Percentiles rank a stretch among this genome's conserved stretches.
These are phyloP conservation scores for Temnothorax unifasciatus DNA, from an alignment of 2,888 invertebrate species.

Conservation along the genomic window DNA sequence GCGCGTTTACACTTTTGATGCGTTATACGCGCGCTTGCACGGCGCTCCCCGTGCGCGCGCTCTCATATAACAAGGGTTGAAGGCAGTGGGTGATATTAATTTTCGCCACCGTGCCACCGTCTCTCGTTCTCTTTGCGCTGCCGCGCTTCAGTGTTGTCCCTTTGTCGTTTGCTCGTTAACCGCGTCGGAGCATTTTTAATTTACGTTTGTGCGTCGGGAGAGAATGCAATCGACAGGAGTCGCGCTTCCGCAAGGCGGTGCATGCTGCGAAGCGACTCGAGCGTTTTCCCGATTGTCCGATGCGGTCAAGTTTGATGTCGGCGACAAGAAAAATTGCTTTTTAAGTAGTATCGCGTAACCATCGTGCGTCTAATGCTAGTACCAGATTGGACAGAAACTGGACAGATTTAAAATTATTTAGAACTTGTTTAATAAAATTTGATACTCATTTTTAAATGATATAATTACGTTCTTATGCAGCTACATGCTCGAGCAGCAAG, in stretches of 20 bases:
- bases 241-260: constrained; percentile 61
- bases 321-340: constrained; percentile 32
- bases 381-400: neutral
- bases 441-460: neutral
- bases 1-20: constrained; percentile 73
- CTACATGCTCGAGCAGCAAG: neutral
- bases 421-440: constrained; percentile 7
- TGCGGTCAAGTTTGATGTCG: constrained; percentile 5
- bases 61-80: constrained; percentile 65
- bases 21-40: constrained; percentile 69
- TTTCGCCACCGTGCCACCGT: constrained; percentile 75
- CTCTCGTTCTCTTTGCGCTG: constrained; percentile 73
- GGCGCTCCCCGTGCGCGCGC: constrained; percentile 46
- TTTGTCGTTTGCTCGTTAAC: constrained; percentile 82
- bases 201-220: constrained; percentile 77
- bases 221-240: constrained; percentile 67
- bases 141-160: constrained; percentile 75
- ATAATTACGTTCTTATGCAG: constrained; percentile 3
- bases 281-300: constrained; percentile 8
- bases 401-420: neutral
- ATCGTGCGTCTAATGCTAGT: neutral
- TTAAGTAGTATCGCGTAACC: constrained; percentile 2
- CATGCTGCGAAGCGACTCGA: constrained; percentile 13
- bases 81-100: constrained; percentile 77
- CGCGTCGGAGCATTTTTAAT: constrained; percentile 79